Conservation (phyloP, 2,113 vertebrate species). For the Danio rerio region DNA sequence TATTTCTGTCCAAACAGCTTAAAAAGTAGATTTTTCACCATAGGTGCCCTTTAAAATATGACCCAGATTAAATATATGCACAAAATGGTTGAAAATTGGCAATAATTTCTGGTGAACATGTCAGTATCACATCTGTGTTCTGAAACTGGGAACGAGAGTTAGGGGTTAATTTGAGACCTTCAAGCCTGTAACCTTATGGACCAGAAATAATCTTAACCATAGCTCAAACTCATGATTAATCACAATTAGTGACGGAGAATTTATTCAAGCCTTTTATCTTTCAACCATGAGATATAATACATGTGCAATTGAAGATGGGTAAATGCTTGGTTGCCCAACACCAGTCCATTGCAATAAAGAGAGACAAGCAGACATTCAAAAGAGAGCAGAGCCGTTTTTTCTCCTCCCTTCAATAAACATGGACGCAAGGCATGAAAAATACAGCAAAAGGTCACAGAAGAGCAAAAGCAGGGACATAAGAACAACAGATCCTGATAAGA, state of each 20-base stretch:
- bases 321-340: background rate
- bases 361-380: conserved; percentile 39
- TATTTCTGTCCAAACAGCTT: too few species aligned
- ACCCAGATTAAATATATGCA: too few species aligned
- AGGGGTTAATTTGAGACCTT: background rate
- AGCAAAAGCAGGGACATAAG: background rate
- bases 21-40: too few species aligned
- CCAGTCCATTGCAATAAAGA: conserved; percentile 9
- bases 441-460: conserved; percentile 22
- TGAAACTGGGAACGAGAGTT: too few species aligned
- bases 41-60: too few species aligned
- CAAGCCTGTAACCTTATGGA: background rate
- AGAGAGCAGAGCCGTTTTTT: conserved; percentile 38
- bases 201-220: background rate
- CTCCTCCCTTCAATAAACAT: conserved; percentile 53
- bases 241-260: background rate
- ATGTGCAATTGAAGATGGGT: background rate
- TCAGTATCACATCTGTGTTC: too few species aligned
- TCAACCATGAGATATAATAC: background rate
- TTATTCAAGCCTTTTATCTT: background rate
- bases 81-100: too few species aligned
- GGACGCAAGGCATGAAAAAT: conserved; percentile 48
- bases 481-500: conserved; percentile 12
- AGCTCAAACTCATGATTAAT: background rate
- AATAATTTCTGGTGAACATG: too few species aligned